These are phyloP conservation scores for Indicator indicator DNA, from an alignment of 2,113 vertebrate species.

Conservation along the genomic window DNA sequence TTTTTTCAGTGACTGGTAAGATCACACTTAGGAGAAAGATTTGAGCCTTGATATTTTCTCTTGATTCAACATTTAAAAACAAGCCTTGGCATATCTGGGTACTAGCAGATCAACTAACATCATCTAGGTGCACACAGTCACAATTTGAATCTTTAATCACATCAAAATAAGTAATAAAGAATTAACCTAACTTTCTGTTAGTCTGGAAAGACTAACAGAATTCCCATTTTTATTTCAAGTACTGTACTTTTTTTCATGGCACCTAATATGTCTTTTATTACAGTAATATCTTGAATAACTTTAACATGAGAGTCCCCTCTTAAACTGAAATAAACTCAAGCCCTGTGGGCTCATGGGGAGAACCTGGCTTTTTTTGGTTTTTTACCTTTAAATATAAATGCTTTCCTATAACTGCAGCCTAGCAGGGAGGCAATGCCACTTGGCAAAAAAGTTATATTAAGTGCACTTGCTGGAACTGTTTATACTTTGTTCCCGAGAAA, in stretches of 20 bases:
- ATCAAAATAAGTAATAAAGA: not conserved
- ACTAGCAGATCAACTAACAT: not conserved
- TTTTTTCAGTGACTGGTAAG: not conserved
- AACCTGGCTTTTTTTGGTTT: not conserved
- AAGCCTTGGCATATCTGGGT: not conserved
- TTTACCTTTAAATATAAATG: slow-evolving; percentile 46
- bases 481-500: slow-evolving; percentile 64
- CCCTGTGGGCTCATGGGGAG: not conserved
- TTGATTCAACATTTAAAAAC: not conserved
- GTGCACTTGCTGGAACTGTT: slow-evolving; percentile 66
- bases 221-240: slow-evolving; percentile 4
- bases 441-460: slow-evolving; percentile 61
- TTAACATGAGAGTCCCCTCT: slow-evolving; percentile 9
- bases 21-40: not conserved
- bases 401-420: slow-evolving; percentile 17
- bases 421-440: slow-evolving; percentile 38
- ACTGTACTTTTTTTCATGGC: not conserved
- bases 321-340: slow-evolving; percentile 16
- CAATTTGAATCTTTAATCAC: not conserved
- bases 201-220: not conserved
- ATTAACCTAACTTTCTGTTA: slow-evolving; percentile 1
- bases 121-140: not conserved
- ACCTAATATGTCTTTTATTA: not conserved
- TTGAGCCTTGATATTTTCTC: not conserved
- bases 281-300: not conserved